Evolutionary conservation across 2,888 invertebrate species (phyloP).

Genomic region (Proisotoma minuta): DNA sequence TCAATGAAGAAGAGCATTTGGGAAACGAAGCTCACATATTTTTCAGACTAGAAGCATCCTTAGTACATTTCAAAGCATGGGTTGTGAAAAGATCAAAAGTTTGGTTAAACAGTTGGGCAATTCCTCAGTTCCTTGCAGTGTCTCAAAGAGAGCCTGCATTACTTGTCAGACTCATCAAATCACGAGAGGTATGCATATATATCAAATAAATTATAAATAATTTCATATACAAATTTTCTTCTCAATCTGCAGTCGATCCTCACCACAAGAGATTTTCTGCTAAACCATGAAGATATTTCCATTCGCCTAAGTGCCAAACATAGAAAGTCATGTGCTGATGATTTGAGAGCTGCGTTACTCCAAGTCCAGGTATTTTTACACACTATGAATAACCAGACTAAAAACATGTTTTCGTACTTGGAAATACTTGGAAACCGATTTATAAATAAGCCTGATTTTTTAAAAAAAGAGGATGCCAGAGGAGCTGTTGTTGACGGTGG

Average conservation of each 20-base stretch:
- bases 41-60: slow-evolving; percentile 45
- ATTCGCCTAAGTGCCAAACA: slow-evolving; percentile 44
- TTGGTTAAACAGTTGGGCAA: slow-evolving; percentile 48
- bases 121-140: slow-evolving; percentile 44
- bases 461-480: slow-evolving; percentile 61
- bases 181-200: slow-evolving; percentile 30
- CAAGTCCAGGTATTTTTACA: slow-evolving; percentile 34
- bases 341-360: slow-evolving; percentile 35
- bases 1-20: slow-evolving; percentile 39
- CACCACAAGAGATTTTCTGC: slow-evolving; percentile 40
- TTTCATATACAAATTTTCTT: background rate
- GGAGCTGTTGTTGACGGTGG: slow-evolving; percentile 67
- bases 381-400: background rate
- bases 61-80: slow-evolving; percentile 45
- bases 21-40: slow-evolving; percentile 45
- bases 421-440: background rate
- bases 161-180: slow-evolving; percentile 36
- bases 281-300: slow-evolving; percentile 40
- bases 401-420: background rate
- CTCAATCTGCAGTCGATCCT: slow-evolving; percentile 28
- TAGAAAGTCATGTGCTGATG: slow-evolving; percentile 46
- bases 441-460: background rate
- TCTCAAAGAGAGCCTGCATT: slow-evolving; percentile 46
- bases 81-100: slow-evolving; percentile 42
- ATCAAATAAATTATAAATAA: background rate